phyloP scores from a whole-genome alignment of 2,797 vertebrate species.

The Hylomyscus alleni region DNA sequence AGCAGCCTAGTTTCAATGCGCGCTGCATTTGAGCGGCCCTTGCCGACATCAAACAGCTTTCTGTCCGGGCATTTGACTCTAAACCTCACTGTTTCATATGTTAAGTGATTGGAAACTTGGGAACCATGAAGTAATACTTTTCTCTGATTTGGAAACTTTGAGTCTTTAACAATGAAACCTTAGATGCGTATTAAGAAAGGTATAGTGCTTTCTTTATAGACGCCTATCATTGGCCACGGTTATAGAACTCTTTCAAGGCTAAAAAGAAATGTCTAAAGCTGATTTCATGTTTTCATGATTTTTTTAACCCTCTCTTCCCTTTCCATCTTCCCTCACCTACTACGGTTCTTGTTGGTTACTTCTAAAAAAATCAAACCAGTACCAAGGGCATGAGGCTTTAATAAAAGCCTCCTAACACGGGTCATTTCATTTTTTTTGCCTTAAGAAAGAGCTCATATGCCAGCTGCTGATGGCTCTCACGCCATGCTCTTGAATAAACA shows the following conservation, averaged over 20 bases:
- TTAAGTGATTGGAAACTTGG: conserved; percentile 83
- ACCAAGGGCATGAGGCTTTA: conserved; percentile 60
- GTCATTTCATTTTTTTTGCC: conserved; percentile 65
- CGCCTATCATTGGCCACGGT: conserved; percentile 66
- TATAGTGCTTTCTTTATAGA: conserved; percentile 73
- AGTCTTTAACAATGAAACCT: conserved; percentile 84
- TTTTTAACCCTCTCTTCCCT: conserved; percentile 50
- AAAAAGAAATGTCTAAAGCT: conserved; percentile 66
- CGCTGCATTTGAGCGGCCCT: conserved; percentile 69
- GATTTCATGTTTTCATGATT: conserved; percentile 71
- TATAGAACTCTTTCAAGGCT: conserved; percentile 70
- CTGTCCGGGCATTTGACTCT: conserved; percentile 63
- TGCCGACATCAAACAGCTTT: conserved; percentile 70
- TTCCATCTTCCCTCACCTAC: conserved; percentile 35
- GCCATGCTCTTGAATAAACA: conserved; percentile 69
- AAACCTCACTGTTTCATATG: conserved; percentile 72
- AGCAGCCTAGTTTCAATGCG: conserved; percentile 38
- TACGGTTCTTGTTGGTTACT: conserved; percentile 66
- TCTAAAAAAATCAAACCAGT: conserved; percentile 68
- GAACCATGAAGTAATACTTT: conserved; percentile 82
- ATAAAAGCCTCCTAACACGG: conserved; percentile 66
- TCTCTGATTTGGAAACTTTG: conserved; percentile 82
- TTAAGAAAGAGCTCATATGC: conserved; percentile 59
- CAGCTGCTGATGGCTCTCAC: conserved; percentile 35
- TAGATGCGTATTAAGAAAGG: conserved; percentile 82